These are phyloP conservation scores for Phlogophora meticulosa DNA, from an alignment of 2,888 invertebrate species.

Conservation along the genomic window DNA sequence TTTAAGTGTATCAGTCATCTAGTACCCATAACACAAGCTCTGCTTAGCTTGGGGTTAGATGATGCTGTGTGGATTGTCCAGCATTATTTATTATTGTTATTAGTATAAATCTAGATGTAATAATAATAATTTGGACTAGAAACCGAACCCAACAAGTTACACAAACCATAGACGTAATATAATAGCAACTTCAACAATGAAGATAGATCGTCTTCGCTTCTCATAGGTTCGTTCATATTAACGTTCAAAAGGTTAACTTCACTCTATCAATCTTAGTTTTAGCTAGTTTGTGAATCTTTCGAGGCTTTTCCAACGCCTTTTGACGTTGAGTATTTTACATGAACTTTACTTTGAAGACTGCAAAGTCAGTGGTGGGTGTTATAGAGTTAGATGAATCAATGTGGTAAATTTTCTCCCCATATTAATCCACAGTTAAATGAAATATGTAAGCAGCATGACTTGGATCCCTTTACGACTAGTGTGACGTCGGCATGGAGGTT, in stretches of 20 bases:
- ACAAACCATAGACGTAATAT: not conserved
- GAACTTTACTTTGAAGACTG: slow-evolving; percentile 2
- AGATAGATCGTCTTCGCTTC: slow-evolving; percentile 30
- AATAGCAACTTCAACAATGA: slow-evolving; percentile 9
- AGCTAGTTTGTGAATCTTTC: slow-evolving; percentile 42
- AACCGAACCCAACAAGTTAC: not conserved
- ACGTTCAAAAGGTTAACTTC: slow-evolving; percentile 20
- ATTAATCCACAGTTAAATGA: too few relatives aligned
- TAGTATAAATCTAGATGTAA: too few relatives aligned
- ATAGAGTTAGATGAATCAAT: not conserved
- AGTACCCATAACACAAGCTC: too few relatives aligned
- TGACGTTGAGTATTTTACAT: slow-evolving; percentile 1
- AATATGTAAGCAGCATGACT: too few relatives aligned
- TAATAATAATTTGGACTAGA: not conserved
- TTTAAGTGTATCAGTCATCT: too few relatives aligned
- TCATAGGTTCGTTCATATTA: slow-evolving; percentile 4
- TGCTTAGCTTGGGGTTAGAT: too few relatives aligned
- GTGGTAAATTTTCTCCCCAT: not conserved
- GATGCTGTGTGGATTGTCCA: too few relatives aligned
- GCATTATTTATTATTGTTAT: too few relatives aligned
- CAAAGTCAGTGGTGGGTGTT: not conserved
- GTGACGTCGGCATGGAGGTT: too few relatives aligned
- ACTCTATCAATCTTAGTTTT: slow-evolving; percentile 52
- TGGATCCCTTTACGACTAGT: too few relatives aligned
- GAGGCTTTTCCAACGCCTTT: not conserved